phyloP scores from a whole-genome alignment of 2,113 vertebrate genomes.

The Sporophila hypoxantha region DNA sequence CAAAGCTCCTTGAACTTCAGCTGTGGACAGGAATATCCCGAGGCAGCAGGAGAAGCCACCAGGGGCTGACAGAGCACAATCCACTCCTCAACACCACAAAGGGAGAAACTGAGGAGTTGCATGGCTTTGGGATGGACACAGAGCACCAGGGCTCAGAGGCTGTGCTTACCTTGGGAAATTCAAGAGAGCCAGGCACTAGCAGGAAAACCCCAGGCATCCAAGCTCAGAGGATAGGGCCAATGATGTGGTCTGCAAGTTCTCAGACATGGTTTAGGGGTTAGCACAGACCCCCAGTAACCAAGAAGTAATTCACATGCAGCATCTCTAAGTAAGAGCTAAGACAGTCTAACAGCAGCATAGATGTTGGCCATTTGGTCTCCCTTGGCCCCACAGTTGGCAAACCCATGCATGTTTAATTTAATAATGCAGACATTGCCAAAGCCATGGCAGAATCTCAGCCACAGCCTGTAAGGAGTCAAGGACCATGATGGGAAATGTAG shows the following conservation, averaged over 20 bases:
- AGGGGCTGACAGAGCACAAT: not conserved
- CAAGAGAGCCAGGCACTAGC: not conserved
- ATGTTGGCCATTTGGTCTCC: not conserved
- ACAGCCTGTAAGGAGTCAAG: not conserved
- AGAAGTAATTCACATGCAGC: not conserved
- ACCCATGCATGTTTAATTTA: not conserved
- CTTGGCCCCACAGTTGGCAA: not conserved
- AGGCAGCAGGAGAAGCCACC: not conserved
- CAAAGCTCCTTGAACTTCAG: not conserved
- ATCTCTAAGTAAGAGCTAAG: not conserved
- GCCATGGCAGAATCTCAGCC: not conserved
- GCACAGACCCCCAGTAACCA: not conserved
- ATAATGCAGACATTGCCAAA: not conserved
- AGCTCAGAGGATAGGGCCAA: not conserved
- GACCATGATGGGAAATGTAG: not conserved
- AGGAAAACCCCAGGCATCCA: not conserved
- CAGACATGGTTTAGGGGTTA: not conserved
- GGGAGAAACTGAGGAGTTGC: not conserved
- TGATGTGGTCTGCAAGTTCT: not conserved
- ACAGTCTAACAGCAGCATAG: not conserved
- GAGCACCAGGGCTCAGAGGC: not conserved
- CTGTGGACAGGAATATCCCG: not conserved
- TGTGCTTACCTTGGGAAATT: not conserved
- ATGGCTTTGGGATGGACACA: not conserved
- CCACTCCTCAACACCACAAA: not conserved